Percentiles rank a stretch among this genome's conserved stretches.
Evolutionary conservation across 1,140 invertebrate species (phyloP).

Genomic region (Drosophila truncata): DNA sequence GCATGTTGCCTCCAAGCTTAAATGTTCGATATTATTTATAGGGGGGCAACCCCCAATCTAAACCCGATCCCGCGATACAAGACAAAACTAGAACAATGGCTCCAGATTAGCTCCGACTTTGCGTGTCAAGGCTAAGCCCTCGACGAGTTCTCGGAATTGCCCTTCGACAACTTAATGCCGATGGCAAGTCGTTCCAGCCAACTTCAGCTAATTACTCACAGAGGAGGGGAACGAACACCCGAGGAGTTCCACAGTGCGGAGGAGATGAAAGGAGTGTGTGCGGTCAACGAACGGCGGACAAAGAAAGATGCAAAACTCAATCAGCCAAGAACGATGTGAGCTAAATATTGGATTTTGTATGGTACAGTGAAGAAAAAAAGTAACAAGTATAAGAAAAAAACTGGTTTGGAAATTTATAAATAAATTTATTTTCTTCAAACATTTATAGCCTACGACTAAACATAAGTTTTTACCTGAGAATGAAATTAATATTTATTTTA

Average conservation of each 20-base stretch:
- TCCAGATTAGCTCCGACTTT: constrained; percentile 48
- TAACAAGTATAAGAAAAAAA: neutral
- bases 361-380: too few species aligned
- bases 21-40: constrained; percentile 33
- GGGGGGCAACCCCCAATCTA: neutral
- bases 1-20: constrained; percentile 7
- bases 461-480: neutral
- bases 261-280: constrained; percentile 16
- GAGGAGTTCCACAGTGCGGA: constrained; percentile 12
- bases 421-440: neutral
- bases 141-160: constrained; percentile 28
- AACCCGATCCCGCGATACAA: neutral
- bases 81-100: constrained; percentile 40
- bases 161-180: constrained; percentile 67
- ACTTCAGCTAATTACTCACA: constrained; percentile 70
- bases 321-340: constrained; percentile 43
- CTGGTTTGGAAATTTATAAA: too few species aligned
- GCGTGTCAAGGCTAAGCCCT: constrained; percentile 58
- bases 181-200: constrained; percentile 41
- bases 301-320: constrained; percentile 56
- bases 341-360: neutral
- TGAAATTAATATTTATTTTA: neutral
- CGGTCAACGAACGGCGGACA: constrained; percentile 57
- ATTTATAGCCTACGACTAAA: neutral
- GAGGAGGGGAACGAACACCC: constrained; percentile 17